Percentiles rank a stretch among this genome's conserved stretches.
These are phyloP conservation scores for Polydrusus pterygomalis DNA, from an alignment of 2,888 invertebrate species.

Conservation along the genomic window DNA sequence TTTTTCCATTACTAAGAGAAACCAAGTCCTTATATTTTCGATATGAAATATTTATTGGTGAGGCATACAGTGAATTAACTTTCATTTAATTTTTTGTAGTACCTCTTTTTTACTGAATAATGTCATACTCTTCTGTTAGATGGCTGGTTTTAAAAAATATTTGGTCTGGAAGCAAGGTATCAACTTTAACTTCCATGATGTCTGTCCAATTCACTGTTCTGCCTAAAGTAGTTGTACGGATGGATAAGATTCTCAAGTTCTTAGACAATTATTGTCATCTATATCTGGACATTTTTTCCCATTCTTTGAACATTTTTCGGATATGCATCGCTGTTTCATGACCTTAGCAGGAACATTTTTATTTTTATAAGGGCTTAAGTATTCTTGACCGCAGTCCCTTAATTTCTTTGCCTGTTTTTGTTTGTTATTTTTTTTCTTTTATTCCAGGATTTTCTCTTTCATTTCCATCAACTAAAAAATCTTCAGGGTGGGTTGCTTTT, in stretches of 20 bases:
- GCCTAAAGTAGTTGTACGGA: slow-evolving; percentile 15
- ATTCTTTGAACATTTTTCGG: slow-evolving; percentile 33
- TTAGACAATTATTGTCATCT: slow-evolving; percentile 38
- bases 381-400: slow-evolving; percentile 43
- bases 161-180: slow-evolving; percentile 29
- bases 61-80: slow-evolving; percentile 25
- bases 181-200: slow-evolving; percentile 30
- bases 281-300: slow-evolving; percentile 41
- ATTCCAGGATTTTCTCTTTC: slow-evolving; percentile 11
- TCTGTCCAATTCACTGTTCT: slow-evolving; percentile 12
- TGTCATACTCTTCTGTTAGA: slow-evolving; percentile 22
- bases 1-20: slow-evolving; percentile 24
- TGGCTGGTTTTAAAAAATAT: slow-evolving; percentile 40
- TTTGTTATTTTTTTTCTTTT: slow-evolving; percentile 29
- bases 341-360: slow-evolving; percentile 37
- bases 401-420: slow-evolving; percentile 40
- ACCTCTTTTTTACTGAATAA: slow-evolving; percentile 27
- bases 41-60: slow-evolving; percentile 25
- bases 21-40: slow-evolving; percentile 24
- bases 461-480: slow-evolving; percentile 17
- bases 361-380: slow-evolving; percentile 39
- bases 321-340: slow-evolving; percentile 34
- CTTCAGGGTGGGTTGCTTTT: slow-evolving; percentile 19
- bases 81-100: slow-evolving; percentile 27
- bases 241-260: slow-evolving; percentile 21